Evolutionary conservation across 1,140 invertebrate genomes (phyloP).

Genomic region (Mizuhopecten yessoensis): DNA sequence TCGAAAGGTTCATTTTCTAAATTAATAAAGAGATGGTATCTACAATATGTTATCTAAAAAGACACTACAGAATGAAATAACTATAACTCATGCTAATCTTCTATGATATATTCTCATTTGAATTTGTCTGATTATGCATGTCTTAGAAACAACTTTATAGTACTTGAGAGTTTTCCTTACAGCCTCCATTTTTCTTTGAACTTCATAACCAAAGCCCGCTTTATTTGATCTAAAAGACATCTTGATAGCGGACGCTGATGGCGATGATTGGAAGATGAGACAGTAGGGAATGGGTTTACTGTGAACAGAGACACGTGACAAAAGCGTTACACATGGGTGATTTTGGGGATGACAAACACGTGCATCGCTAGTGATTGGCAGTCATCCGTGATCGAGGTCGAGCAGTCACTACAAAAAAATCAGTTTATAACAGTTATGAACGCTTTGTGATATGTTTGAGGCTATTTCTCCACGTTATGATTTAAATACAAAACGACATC

Average conservation of each 20-base stretch:
- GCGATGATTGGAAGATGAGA: background rate
- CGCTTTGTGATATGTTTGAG: background rate
- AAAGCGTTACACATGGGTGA: background rate
- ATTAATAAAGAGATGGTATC: background rate
- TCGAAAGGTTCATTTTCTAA: too few relatives aligned
- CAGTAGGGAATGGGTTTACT: background rate
- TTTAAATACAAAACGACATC: background rate
- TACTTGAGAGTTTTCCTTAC: conserved; percentile 58
- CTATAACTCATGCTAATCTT: too few relatives aligned
- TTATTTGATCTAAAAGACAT: conserved; percentile 69
- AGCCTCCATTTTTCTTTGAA: conserved; percentile 71
- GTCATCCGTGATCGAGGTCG: background rate
- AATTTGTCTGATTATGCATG: background rate
- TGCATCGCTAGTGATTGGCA: background rate
- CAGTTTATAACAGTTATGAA: background rate
- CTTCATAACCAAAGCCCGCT: conserved; percentile 70
- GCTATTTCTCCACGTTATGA: background rate
- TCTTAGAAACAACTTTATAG: conserved; percentile 32
- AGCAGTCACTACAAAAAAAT: conserved; percentile 24
- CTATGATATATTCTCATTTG: too few relatives aligned
- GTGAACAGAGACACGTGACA: conserved; percentile 8
- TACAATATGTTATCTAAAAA: background rate
- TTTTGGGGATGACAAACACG: background rate
- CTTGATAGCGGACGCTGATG: conserved; percentile 42
- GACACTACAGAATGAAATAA: background rate